Evolutionary conservation across 2,797 vertebrate genomes (phyloP), one percentile per base, ranked within the genome.

Genomic region (Alosa sapidissima): DNA sequence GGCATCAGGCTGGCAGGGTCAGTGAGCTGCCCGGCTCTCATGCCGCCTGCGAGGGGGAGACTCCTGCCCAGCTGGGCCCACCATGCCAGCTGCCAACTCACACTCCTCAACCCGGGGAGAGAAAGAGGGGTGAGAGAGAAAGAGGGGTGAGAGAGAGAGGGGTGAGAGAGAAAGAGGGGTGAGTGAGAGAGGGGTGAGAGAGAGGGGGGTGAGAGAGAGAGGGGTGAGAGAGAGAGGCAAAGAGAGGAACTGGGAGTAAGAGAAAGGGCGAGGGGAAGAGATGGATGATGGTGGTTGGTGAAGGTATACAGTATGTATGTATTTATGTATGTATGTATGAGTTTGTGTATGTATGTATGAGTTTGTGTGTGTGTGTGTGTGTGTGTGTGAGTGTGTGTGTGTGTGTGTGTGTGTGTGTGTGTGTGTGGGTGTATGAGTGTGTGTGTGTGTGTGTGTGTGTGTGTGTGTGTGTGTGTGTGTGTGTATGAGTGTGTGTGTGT

Each of bases 1-100:
- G 81, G 83, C 83, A 87, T 87, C 81, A 82, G 28, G 47, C 81
- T 81, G 83, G 65, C 86, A 51, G 81, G 86, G 51, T 82, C 78
- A 60, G 62, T 87, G 83, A 87, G 33, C 86, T 84, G 47, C 82
- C 65, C 54, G 3, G 47, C 81, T 54, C 81, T 81, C 41, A 41
- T 84, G 72, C 49, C 49, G 83, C 65, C 86, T 72, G 83, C 52
- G 28, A 84, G 83, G 65, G 52, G 78, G 81, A 81, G 83, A 78
- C 51, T 33, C 54, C 60, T 55, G 36, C 83, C 81, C 81, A 86
- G 83, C 60, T 85, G 82, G 85, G 83, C 81, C 47, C 48, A 33
- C 72, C 36, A 45, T 62, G 81, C 82, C 84, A 60, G 62, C 68
- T 72, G 68, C 52, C 86, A 82, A 68, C 81, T 41, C 83, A 45